Conservation (phyloP, 2,797 vertebrate genomes). For the Pyrocephalus nanus region DNA sequence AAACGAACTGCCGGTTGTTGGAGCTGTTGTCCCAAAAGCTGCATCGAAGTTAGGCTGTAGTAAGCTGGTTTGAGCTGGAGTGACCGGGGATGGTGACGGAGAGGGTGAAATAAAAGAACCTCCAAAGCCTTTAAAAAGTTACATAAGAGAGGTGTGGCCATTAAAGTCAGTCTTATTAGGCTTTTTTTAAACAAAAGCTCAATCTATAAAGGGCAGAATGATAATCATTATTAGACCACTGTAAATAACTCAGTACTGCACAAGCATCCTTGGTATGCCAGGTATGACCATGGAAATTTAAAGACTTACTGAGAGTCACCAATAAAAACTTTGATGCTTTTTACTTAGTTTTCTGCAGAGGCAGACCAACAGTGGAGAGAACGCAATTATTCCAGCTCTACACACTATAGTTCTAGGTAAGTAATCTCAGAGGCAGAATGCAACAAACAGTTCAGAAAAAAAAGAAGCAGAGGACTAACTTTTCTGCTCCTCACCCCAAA, state of each 20-base stretch:
- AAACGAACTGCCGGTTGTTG: constrained; percentile 81
- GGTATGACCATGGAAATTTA: neutral
- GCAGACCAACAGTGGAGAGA: neutral
- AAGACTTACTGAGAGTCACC: neutral
- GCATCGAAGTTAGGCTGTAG: constrained; percentile 91
- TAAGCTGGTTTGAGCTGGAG: constrained; percentile 85
- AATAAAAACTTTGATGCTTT: neutral
- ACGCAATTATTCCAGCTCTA: neutral
- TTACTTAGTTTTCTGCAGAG: neutral
- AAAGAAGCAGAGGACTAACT: neutral
- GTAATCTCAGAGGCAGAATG: neutral
- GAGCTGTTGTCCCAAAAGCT: constrained; percentile 81
- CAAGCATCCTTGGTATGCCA: neutral
- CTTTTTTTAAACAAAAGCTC: neutral
- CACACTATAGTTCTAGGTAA: neutral
- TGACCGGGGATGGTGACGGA: constrained; percentile 81
- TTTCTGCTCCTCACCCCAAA: neutral
- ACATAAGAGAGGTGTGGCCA: neutral
- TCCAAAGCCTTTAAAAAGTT: constrained; percentile 77
- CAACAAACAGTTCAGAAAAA: neutral
- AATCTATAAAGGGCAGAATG: neutral
- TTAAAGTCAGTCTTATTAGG: neutral
- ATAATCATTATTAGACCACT: neutral
- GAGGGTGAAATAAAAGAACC: constrained; percentile 81
- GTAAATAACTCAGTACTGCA: neutral